Evolutionary conservation across 2,113 vertebrate genomes (phyloP).

Genomic region (Strix aluco): DNA sequence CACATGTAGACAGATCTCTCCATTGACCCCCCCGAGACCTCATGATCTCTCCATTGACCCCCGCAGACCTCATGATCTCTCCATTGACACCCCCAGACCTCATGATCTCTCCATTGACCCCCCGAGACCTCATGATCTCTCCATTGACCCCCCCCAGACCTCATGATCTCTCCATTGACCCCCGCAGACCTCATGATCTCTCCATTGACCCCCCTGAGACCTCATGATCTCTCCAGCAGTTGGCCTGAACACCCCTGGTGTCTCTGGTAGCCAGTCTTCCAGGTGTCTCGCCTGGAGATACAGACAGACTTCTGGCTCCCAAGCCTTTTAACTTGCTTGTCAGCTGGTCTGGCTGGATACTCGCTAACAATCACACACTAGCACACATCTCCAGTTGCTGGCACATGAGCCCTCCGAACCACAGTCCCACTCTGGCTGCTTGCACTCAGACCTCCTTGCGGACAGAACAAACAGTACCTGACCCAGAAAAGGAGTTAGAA

Average conservation of each 20-base stretch:
- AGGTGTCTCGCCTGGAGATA: not conserved
- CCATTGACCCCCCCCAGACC: not conserved
- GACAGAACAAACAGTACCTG: not conserved
- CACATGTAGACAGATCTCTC: not conserved
- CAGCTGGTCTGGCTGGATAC: not conserved
- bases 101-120: no score
- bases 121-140: not conserved
- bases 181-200: not conserved
- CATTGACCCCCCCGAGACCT: not conserved
- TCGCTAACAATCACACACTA: not conserved
- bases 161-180: not conserved
- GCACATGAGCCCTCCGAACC: not conserved
- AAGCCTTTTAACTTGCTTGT: not conserved
- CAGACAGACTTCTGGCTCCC: not conserved
- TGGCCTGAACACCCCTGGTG: not conserved
- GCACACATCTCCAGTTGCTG: not conserved
- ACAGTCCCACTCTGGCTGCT: not conserved
- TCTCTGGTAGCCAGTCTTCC: not conserved
- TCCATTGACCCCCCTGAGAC: not conserved
- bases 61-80: not conserved
- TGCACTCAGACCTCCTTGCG: not conserved
- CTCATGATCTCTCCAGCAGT: not conserved
- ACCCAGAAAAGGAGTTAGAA: not conserved
- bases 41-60: not conserved
- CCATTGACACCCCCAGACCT: not conserved